Evolutionary conservation across 2,113 vertebrate genomes (phyloP), one percentile per base, ranked within the genome.

Genomic region (Sisor rabdophorus): DNA sequence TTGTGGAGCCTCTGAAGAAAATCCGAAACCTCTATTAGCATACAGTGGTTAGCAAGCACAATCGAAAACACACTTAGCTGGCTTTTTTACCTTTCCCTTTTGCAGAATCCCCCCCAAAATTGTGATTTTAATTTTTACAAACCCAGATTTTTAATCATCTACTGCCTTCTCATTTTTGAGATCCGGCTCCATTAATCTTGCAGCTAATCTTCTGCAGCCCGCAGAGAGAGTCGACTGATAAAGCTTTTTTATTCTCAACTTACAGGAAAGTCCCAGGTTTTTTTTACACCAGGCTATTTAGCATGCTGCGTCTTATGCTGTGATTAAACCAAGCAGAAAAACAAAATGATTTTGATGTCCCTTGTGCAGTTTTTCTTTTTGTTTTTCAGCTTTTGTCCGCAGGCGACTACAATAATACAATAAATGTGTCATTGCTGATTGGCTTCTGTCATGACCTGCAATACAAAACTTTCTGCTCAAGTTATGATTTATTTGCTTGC

Each of bases 81-180:
- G 40, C 63, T 24, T 12, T 47, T 47, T 48, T 40, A 16, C 40
- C 2, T 5, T 7, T 5, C 3, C 0, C 4, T 7, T 32, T 68
- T 48, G 0, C 13, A 50, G 64, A 68, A 50, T 68, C 22, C 65
- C 47, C 17, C 28, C 52, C 26, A 20, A 44, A 36, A 76, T 71
- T 59, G 73, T 70, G 59, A 44, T 77, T 80, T 78, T 81, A 47
- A 81, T 78, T 70, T 71, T 40, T 44, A 53, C 13, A 44, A 32
- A 58, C 26, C 1, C 16, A 52, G 76, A 60, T 61, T 75, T 78
- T 81, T 81, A 81, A 81, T 81, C 76, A 81, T 69, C 76, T 70
- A 69, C 60, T 55, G 64, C 69, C 65, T 28, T 16, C 64, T 73
- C 48, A 16, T 74, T 74, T 75, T 81, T 26, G 55, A 75, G 58